phyloP scores from a whole-genome alignment of 2,797 vertebrate genomes.

The Etheostoma perlongum region DNA sequence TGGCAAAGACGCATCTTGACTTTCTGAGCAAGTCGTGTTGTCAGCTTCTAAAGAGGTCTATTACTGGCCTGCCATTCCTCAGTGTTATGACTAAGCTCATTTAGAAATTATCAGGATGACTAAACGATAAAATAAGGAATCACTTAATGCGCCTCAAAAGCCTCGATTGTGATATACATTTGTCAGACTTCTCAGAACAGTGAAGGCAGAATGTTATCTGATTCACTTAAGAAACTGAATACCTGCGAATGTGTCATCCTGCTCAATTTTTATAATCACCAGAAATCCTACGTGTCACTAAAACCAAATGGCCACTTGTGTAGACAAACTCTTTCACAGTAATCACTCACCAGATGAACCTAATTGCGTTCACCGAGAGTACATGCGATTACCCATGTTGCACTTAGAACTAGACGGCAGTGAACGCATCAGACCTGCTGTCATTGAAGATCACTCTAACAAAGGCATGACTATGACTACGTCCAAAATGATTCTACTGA shows the following conservation, averaged over 20 bases:
- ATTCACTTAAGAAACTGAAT: conserved; percentile 69
- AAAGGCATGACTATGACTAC: conserved; percentile 45
- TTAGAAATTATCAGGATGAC: conserved; percentile 51
- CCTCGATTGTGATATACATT: conserved; percentile 52
- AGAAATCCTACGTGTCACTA: conserved; percentile 49
- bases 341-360: conserved; percentile 48
- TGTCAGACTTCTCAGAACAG: conserved; percentile 60
- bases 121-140: conserved; percentile 64
- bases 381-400: conserved; percentile 44
- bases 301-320: conserved; percentile 53
- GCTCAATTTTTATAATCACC: conserved; percentile 67
- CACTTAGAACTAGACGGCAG: conserved; percentile 37
- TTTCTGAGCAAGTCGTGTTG: conserved; percentile 28
- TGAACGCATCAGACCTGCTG: conserved; percentile 51
- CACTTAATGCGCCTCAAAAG: conserved; percentile 52
- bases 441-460: conserved; percentile 52
- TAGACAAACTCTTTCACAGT: conserved; percentile 51
- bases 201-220: conserved; percentile 62
- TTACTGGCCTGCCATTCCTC: conserved; percentile 35
- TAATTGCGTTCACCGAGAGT: conserved; percentile 54
- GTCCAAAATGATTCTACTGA: conserved; percentile 43
- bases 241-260: conserved; percentile 65
- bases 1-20: conserved; percentile 27
- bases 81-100: conserved; percentile 37
- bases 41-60: conserved; percentile 52